Evolutionary conservation across 2,888 invertebrate genomes (phyloP).

Genomic region (Himalopsyche tibetana): DNA sequence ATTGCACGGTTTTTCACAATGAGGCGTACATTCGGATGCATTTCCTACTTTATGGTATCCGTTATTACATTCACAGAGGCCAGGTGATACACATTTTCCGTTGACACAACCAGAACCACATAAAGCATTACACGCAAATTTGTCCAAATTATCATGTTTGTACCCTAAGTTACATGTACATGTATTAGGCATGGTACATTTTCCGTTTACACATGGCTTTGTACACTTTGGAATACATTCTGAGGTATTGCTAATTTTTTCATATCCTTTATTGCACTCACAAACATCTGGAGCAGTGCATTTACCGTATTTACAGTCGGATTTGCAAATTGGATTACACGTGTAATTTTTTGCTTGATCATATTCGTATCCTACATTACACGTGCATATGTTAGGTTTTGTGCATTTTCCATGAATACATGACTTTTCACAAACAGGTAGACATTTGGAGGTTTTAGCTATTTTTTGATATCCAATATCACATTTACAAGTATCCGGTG

Average conservation of each 20-base stretch:
- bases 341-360: conserved; percentile 45
- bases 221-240: conserved; percentile 57
- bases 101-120: not conserved
- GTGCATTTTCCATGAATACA: conserved; percentile 67
- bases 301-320: conserved; percentile 48
- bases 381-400: conserved; percentile 66
- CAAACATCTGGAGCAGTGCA: conserved; percentile 60
- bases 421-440: conserved; percentile 68
- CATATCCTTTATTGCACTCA: conserved; percentile 55
- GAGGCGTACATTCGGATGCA: conserved; percentile 68
- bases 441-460: conserved; percentile 67
- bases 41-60: conserved; percentile 55
- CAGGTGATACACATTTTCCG: conserved; percentile 61
- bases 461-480: conserved; percentile 51
- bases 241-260: conserved; percentile 10
- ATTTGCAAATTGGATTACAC: conserved; percentile 62
- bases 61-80: conserved; percentile 53
- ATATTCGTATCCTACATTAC: conserved; percentile 64
- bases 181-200: not conserved
- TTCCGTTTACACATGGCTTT: conserved; percentile 61
- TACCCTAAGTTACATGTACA: conserved; percentile 48
- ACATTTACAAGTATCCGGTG: conserved; percentile 61
- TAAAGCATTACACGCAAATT: not conserved
- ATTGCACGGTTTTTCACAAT: conserved; percentile 67
- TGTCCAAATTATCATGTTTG: conserved; percentile 35